Evolutionary conservation across 1,140 invertebrate species (phyloP).

Genomic region (Amphibalanus amphitrite): DNA sequence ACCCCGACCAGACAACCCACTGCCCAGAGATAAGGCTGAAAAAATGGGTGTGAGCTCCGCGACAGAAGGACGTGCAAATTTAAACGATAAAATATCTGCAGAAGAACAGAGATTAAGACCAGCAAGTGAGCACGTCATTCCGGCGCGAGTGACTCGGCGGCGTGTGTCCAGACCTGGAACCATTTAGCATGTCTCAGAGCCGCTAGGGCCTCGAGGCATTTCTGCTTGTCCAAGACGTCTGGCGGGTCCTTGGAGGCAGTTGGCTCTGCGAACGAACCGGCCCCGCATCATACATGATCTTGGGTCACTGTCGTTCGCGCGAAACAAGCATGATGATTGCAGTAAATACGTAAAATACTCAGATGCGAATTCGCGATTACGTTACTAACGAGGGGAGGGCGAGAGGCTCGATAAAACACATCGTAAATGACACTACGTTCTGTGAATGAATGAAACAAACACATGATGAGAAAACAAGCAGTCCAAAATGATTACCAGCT

Average conservation of each 20-base stretch:
- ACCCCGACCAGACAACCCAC: background rate
- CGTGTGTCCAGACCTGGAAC: conserved; percentile 76
- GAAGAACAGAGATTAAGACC: background rate
- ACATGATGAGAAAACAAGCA: no score
- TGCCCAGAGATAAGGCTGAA: background rate
- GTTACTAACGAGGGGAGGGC: no score
- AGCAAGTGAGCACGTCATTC: background rate
- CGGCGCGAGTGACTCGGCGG: conserved; percentile 23
- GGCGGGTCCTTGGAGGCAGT: conserved; percentile 46
- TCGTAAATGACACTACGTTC: no score
- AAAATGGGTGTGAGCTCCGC: background rate
- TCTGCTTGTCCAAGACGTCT: conserved; percentile 91
- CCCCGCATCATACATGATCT: conserved; percentile 22
- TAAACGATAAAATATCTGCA: background rate
- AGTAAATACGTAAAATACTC: background rate
- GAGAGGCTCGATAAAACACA: no score
- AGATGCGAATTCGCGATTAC: background rate
- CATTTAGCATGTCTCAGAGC: conserved; percentile 99
- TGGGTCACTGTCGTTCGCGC: conserved; percentile 9
- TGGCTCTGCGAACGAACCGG: conserved; percentile 30
- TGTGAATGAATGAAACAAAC: no score
- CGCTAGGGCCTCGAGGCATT: conserved; percentile 98
- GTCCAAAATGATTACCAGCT: no score
- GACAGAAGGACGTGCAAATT: background rate
- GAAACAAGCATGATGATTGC: background rate